Evolutionary conservation across 2,797 vertebrate genomes (phyloP).

Genomic region (Harpagifer antarcticus): DNA sequence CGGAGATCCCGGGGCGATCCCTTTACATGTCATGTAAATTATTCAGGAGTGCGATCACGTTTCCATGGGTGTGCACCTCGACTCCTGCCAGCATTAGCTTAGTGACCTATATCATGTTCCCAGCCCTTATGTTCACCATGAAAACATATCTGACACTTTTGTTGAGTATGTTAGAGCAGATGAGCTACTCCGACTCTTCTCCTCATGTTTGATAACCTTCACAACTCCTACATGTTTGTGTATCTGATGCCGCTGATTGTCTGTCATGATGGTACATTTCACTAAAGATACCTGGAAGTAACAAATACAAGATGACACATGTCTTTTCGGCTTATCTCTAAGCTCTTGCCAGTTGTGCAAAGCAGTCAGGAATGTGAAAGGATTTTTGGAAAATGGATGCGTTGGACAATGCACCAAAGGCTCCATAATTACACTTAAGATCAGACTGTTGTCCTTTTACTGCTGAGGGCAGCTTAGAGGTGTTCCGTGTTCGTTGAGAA

Average conservation of each 20-base stretch:
- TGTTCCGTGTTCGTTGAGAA: neutral
- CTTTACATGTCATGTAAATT: conserved; percentile 76
- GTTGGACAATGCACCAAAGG: neutral
- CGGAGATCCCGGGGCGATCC: conserved; percentile 52
- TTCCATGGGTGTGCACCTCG: conserved; percentile 45
- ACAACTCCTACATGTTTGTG: neutral
- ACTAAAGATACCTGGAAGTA: neutral
- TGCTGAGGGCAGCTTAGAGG: neutral
- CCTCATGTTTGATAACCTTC: neutral
- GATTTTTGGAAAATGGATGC: neutral
- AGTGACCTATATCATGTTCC: conserved; percentile 69
- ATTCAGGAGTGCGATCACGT: conserved; percentile 74
- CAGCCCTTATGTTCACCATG: conserved; percentile 34
- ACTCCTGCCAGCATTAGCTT: conserved; percentile 49
- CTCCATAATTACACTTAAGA: neutral
- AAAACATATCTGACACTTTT: conserved; percentile 38
- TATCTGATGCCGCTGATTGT: neutral
- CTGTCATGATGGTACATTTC: neutral
- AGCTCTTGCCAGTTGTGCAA: neutral
- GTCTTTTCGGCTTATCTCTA: neutral
- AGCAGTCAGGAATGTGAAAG: conserved; percentile 5
- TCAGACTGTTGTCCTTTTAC: conserved; percentile 5
- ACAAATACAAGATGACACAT: conserved; percentile 1
- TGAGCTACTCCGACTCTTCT: neutral
- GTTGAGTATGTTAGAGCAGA: neutral